Evolutionary conservation across 2,113 vertebrate genomes (phyloP).

Genomic region (Odontophorus gujanensis): DNA sequence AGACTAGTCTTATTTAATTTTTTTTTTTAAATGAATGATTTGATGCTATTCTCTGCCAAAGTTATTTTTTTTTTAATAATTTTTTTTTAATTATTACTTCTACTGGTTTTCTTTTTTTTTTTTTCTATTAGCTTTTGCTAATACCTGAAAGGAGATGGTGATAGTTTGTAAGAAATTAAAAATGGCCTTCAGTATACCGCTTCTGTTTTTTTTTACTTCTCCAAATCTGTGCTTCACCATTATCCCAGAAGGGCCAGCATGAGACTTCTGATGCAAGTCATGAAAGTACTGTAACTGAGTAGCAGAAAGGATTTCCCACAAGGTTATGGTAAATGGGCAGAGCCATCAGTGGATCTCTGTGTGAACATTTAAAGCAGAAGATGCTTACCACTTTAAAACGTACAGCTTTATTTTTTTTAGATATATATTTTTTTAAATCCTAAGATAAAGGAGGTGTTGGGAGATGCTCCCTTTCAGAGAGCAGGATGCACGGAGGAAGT

Average conservation of each 20-base stretch:
- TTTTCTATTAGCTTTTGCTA: neutral
- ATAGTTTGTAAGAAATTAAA: slow-evolving; percentile 13
- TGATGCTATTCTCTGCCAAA: slow-evolving; percentile 57
- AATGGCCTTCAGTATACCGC: slow-evolving; percentile 25
- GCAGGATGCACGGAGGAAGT: slow-evolving; percentile 15
- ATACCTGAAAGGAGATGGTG: neutral
- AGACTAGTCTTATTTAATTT: slow-evolving; percentile 42
- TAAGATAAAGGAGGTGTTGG: slow-evolving; percentile 36
- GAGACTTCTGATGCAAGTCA: slow-evolving; percentile 61
- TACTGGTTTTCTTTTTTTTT: neutral
- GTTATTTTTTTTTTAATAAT: too few species aligned
- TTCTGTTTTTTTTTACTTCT: slow-evolving; percentile 50
- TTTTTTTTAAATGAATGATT: neutral
- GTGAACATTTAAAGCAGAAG: slow-evolving; percentile 12
- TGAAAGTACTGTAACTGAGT: slow-evolving; percentile 2
- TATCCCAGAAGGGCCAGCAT: slow-evolving; percentile 47
- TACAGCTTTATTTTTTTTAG: slow-evolving; percentile 67
- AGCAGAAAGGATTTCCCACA: neutral
- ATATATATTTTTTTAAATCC: slow-evolving; percentile 69
- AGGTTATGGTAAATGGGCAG: neutral
- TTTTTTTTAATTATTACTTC: neutral
- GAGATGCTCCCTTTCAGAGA: neutral
- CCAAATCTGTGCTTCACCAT: neutral
- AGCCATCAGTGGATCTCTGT: neutral
- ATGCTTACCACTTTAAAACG: slow-evolving; percentile 38